Evolutionary conservation across 1,140 invertebrate genomes (phyloP).

Genomic region (Drosophila mayri): DNA sequence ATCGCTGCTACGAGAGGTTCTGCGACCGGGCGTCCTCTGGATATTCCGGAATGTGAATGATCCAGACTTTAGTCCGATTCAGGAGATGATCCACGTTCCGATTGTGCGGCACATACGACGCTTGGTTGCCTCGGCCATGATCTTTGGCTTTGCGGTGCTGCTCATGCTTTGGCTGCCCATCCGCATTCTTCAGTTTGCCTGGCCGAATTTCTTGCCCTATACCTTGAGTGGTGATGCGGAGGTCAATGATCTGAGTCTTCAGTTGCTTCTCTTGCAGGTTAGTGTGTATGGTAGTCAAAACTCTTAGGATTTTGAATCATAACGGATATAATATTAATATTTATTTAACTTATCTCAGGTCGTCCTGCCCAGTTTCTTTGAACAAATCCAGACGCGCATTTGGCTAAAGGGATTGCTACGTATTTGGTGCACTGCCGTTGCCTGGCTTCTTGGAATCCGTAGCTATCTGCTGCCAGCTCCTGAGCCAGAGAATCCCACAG

Average conservation of each 20-base stretch:
- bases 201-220: conserved; percentile 97
- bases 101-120: conserved; percentile 95
- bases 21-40: conserved; percentile 98
- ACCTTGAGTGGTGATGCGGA: conserved; percentile 94
- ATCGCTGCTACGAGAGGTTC: conserved; percentile 92
- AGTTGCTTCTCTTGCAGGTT: conserved; percentile 96
- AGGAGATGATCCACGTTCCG: conserved; percentile 99
- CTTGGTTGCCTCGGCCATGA: conserved; percentile 95
- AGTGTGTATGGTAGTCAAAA: neutral
- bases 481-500: conserved; percentile 34
- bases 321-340: neutral
- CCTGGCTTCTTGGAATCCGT: conserved; percentile 93
- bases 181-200: conserved; percentile 92
- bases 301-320: neutral
- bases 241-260: conserved; percentile 96
- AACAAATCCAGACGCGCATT: conserved; percentile 97
- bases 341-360: conserved; percentile 86
- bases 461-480: conserved; percentile 94
- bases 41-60: conserved; percentile 99
- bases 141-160: conserved; percentile 98
- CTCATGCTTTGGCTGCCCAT: conserved; percentile 98
- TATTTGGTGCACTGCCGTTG: conserved; percentile 95
- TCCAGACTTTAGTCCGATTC: conserved; percentile 99
- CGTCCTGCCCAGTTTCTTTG: conserved; percentile 96
- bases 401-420: conserved; percentile 96